Conservation (phyloP, 2,797 vertebrate species). For the Enteromius fasciolatus region DNA sequence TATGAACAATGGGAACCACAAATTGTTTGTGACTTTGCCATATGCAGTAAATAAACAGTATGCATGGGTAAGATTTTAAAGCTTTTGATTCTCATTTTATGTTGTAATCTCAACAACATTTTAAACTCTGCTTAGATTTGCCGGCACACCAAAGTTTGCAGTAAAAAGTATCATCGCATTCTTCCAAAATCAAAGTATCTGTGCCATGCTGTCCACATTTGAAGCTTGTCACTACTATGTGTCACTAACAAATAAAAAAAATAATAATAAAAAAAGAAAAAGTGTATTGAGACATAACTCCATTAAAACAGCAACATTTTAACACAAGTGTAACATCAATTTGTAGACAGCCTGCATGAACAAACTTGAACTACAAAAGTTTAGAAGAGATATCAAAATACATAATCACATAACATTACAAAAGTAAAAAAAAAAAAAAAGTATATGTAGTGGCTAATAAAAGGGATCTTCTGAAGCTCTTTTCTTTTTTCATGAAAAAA, state of each 20-base stretch:
- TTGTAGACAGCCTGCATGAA: neutral
- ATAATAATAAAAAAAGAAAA: neutral
- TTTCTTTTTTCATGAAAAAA: neutral
- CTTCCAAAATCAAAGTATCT: neutral
- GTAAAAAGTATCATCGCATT: neutral
- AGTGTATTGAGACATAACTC: neutral
- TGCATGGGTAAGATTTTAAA: neutral
- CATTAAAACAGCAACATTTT: neutral
- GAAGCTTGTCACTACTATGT: neutral
- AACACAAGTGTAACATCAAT: neutral
- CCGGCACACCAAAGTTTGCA: neutral
- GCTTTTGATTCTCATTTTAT: neutral
- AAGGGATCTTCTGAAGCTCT: no score
- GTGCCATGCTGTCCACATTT: neutral
- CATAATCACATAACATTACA: no score
- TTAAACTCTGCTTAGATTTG: neutral
- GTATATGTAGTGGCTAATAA: neutral
- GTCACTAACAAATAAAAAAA: neutral
- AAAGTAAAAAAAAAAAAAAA: no score
- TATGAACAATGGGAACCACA: constrained; percentile 7
- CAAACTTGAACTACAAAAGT: no score
- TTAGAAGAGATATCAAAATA: neutral
- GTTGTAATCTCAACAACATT: neutral
- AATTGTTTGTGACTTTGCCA: constrained; percentile 5
- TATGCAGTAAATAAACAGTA: neutral